A percentile compares a stretch with the other conserved stretches of the same genome.
phyloP scores from a whole-genome alignment of 1,140 invertebrate species.

The Drosophila athabasca region DNA sequence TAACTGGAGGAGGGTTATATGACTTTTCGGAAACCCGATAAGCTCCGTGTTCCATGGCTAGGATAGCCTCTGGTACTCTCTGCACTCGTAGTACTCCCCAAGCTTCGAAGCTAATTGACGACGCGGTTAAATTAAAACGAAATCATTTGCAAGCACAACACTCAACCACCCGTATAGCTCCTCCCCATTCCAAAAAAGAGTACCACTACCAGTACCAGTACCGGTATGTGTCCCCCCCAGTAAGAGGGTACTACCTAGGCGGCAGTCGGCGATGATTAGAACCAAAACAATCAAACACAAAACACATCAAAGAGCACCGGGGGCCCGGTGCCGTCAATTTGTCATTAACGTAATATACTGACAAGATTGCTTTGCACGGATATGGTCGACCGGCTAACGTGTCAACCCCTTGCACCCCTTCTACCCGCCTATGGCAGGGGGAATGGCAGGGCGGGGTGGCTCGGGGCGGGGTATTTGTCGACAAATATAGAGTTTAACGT shows the following conservation, averaged over 20 bases:
- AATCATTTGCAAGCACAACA: slow-evolving; percentile 74
- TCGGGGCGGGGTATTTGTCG: slow-evolving; percentile 55
- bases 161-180: slow-evolving; percentile 6
- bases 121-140: slow-evolving; percentile 78
- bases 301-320: slow-evolving; percentile 64
- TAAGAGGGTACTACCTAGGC: slow-evolving; percentile 53
- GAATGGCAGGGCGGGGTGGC: background rate
- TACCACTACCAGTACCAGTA: slow-evolving; percentile 20
- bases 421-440: too few species aligned
- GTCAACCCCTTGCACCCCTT: too few species aligned
- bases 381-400: slow-evolving; percentile 35
- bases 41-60: slow-evolving; percentile 23
- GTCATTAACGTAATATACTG: slow-evolving; percentile 82
- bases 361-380: slow-evolving; percentile 82
- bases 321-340: slow-evolving; percentile 68
- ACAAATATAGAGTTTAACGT: slow-evolving; percentile 75
- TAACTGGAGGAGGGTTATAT: slow-evolving; percentile 54
- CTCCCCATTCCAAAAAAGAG: slow-evolving; percentile 9
- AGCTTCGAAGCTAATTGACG: slow-evolving; percentile 58
- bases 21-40: slow-evolving; percentile 74
- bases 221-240: background rate
- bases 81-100: too few species aligned
- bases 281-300: slow-evolving; percentile 82
- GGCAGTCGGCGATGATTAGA: slow-evolving; percentile 78
- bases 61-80: slow-evolving; percentile 26